Evolutionary conservation across 2,888 invertebrate species (phyloP).

Genomic region (Drosophila peninsularis): DNA sequence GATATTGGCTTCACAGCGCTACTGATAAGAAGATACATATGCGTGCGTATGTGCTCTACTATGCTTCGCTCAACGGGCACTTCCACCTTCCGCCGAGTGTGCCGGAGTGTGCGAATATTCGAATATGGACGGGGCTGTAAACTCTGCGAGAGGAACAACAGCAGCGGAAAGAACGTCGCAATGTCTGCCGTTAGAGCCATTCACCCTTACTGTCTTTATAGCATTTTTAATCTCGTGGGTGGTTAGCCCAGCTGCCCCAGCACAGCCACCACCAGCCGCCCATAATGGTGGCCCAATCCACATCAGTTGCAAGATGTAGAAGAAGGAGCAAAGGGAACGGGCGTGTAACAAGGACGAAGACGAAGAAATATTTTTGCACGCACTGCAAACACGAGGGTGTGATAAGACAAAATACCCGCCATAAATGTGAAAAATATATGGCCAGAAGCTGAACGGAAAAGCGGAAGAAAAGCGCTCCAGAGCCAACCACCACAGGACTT

Average conservation of each 20-base stretch:
- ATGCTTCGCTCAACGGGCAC: not conserved
- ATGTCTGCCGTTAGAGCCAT: constrained; percentile 78
- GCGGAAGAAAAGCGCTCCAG: constrained; percentile 47
- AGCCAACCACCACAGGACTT: constrained; percentile 11
- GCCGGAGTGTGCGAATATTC: constrained; percentile 7
- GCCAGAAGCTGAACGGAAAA: constrained; percentile 73
- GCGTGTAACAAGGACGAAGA: constrained; percentile 25
- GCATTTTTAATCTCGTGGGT: constrained; percentile 84
- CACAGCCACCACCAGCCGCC: constrained; percentile 26
- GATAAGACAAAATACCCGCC: constrained; percentile 83
- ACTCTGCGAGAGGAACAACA: constrained; percentile 29
- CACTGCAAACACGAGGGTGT: constrained; percentile 80
- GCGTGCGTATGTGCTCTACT: too few species aligned
- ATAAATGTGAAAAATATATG: constrained; percentile 83
- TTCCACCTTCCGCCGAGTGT: not conserved
- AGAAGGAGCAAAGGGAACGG: constrained; percentile 6
- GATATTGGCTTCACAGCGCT: not conserved
- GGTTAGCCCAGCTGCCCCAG: constrained; percentile 57
- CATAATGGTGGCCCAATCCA: constrained; percentile 15
- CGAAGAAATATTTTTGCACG: constrained; percentile 71
- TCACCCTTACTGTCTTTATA: constrained; percentile 84
- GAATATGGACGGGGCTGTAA: constrained; percentile 33
- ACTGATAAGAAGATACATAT: not conserved
- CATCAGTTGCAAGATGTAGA: constrained; percentile 22
- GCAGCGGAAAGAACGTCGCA: constrained; percentile 29